Conservation (phyloP, 2,888 invertebrate species). For the Chloromyia formosa region DNA sequence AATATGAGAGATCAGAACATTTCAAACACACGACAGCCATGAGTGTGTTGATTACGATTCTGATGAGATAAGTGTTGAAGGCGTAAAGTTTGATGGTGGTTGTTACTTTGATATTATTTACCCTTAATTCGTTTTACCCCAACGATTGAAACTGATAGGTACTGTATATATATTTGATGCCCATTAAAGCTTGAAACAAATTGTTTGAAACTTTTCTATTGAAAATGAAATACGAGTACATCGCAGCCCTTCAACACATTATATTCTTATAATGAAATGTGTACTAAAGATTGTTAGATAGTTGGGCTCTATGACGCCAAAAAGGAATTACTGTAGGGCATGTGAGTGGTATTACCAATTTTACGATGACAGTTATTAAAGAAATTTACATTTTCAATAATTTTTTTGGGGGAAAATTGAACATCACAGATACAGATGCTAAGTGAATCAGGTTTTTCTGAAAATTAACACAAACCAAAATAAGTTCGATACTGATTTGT, state of each 20-base stretch:
- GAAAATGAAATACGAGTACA: too few species aligned
- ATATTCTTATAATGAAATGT: too few species aligned
- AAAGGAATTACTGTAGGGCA: too few species aligned
- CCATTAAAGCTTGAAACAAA: too few species aligned
- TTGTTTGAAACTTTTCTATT: too few species aligned
- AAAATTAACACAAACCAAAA: constrained; percentile 21
- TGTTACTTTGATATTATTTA: too few species aligned
- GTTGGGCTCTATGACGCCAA: too few species aligned
- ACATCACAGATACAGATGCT: constrained; percentile 13
- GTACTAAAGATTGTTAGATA: too few species aligned
- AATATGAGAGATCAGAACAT: background rate
- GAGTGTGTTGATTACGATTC: constrained; percentile 37
- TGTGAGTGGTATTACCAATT: background rate
- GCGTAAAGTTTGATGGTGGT: background rate
- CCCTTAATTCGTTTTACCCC: too few species aligned
- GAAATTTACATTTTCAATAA: constrained; percentile 21
- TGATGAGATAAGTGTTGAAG: background rate
- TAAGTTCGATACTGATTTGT: constrained; percentile 7
- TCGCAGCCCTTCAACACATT: too few species aligned
- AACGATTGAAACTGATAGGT: too few species aligned
- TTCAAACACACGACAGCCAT: background rate
- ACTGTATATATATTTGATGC: too few species aligned
- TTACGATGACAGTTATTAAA: background rate
- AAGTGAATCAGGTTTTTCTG: constrained; percentile 10
- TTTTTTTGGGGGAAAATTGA: constrained; percentile 14